Base-by-base conservation (phyloP, 2,888 invertebrate species). In the Xestia xanthographa region DNA sequence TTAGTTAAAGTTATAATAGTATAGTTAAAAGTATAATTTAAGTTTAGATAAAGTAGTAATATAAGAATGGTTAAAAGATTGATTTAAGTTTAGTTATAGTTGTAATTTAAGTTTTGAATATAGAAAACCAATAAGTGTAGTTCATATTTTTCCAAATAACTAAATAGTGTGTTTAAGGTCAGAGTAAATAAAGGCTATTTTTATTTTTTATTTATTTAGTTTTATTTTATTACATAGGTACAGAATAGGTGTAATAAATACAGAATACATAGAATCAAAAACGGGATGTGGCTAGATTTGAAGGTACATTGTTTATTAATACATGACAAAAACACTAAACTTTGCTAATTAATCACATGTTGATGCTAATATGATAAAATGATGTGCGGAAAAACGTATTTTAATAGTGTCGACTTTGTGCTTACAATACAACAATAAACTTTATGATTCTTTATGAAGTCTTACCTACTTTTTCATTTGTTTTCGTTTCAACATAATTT, bases 401-500 rank as follows among this genome's bases (percentile, higher is more conserved):
- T 26, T 22, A 0, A 38, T 5, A 45, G 17, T 53, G 6, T 63
- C 22, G 12, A 9, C 8, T 41, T 53, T 58, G 17, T 20, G 41
- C 8, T 74, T n/a, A 34, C 20, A 43, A 9, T 17, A 41, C 2
- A 69, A 43, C 5, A 29, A 20, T 5, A 20, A 17, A 38, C n/a
- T 29, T 72, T 53, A 22, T 14, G 41, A 41, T 53, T 41, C n/a
- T n/a, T n/a, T 29, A 20, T 22, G n/a, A 26, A 6, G 22, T 58
- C 4, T 71, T 5, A 29, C 38, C 50, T 6, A 29, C 26, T 41
- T 48, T 56, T 48, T 45, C 22, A 22, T 60, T 58, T 60, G 53
- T 56, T 75, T 77, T 50, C 71, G 43, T 72, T 82, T 72, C 12
- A 70, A 82, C 22, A 82, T 26, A 48, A 89, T 38, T 84, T 91